Percentiles rank a stretch among this genome's conserved stretches.
These are phyloP conservation scores for Turritopsis rubra DNA, from an alignment of 30 jellyfish, hydroid and myxozoan species.

Conservation along the genomic window DNA sequence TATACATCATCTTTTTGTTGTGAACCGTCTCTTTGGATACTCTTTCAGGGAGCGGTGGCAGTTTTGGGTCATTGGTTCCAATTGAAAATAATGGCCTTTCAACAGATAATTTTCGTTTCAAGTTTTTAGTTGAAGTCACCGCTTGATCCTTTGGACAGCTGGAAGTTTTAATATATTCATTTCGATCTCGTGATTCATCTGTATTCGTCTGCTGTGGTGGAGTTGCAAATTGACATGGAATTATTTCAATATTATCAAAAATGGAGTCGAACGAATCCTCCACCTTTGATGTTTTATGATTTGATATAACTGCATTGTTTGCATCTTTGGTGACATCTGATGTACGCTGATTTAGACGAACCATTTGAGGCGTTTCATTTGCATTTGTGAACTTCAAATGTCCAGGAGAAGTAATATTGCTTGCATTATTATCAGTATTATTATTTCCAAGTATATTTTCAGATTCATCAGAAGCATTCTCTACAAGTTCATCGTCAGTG, in stretches of 20 bases:
- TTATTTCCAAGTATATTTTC: not conserved
- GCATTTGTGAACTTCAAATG: not conserved
- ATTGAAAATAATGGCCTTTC: not conserved
- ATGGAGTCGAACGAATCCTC: not conserved
- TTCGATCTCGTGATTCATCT: not conserved
- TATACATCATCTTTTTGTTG: not conserved
- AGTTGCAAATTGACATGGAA: not conserved
- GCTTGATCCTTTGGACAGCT: not conserved
- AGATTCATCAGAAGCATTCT: not conserved
- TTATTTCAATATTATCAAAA: not conserved
- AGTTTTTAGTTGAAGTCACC: not conserved
- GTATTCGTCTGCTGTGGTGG: not conserved
- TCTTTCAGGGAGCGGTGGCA: not conserved
- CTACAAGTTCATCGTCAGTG: not conserved
- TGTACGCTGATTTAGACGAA: not conserved
- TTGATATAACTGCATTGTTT: not conserved
- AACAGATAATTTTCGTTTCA: not conserved
- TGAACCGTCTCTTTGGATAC: not conserved
- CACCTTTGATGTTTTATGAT: not conserved
- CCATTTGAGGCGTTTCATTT: not conserved
- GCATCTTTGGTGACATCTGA: not conserved
- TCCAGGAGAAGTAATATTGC: not conserved
- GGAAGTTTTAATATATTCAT: not conserved
- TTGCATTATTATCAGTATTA: not conserved
- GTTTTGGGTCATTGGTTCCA: not conserved